Evolutionary conservation across 2,797 vertebrate genomes (phyloP).

Genomic region (Australoheros facetus): DNA sequence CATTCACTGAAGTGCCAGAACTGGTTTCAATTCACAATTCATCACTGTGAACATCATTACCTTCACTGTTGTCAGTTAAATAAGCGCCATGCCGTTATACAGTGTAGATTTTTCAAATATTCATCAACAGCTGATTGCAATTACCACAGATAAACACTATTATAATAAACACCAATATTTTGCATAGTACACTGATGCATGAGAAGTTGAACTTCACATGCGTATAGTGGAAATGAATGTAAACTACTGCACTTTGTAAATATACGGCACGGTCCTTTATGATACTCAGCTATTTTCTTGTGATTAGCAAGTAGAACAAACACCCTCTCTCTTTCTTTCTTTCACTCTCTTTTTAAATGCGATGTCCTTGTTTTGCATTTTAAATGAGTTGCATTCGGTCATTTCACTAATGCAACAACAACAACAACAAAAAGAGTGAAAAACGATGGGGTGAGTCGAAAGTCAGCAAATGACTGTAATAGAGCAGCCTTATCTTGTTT

Average conservation of each 20-base stretch:
- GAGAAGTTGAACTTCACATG: neutral
- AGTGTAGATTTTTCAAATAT: neutral
- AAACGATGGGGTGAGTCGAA: slow-evolving; percentile 8
- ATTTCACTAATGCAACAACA: slow-evolving; percentile 10
- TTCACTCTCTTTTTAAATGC: slow-evolving; percentile 9
- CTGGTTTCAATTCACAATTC: neutral
- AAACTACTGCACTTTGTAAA: neutral
- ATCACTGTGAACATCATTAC: neutral
- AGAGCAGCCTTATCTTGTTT: slow-evolving; percentile 54
- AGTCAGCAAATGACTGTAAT: slow-evolving; percentile 40
- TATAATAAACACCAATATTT: neutral
- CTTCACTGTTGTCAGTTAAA: neutral
- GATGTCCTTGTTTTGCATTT: slow-evolving; percentile 9
- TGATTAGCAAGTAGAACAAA: slow-evolving; percentile 46
- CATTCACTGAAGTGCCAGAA: slow-evolving; percentile 10
- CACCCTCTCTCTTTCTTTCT: neutral
- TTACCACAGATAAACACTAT: neutral
- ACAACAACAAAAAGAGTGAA: neutral
- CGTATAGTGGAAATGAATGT: neutral
- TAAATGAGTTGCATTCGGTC: slow-evolving; percentile 10
- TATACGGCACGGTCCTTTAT: slow-evolving; percentile 1
- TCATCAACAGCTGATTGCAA: neutral
- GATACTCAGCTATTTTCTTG: slow-evolving; percentile 31
- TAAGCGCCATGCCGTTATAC: neutral
- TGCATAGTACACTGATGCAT: neutral